Conservation (phyloP, 2,797 vertebrate genomes). For the Sandelia bainsii region DNA sequence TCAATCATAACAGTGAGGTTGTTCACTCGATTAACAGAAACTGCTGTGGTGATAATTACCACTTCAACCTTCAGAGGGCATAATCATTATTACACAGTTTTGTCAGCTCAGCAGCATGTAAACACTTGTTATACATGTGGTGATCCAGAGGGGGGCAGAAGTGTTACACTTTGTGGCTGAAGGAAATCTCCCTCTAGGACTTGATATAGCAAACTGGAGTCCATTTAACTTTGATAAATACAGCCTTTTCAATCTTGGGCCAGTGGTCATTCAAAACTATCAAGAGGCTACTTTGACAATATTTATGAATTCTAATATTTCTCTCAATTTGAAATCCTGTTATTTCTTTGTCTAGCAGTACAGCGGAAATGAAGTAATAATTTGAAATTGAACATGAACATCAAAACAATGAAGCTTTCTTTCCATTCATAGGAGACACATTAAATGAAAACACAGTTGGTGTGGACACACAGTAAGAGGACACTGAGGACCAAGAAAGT, state of each 20-base stretch:
- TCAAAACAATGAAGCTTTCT: slow-evolving; percentile 76
- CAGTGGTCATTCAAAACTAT: slow-evolving; percentile 60
- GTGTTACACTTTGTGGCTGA: slow-evolving; percentile 46
- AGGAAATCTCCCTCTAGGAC: slow-evolving; percentile 42
- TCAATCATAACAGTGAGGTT: slow-evolving; percentile 43
- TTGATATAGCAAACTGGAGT: slow-evolving; percentile 63
- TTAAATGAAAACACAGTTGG: slow-evolving; percentile 83
- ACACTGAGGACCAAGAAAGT: slow-evolving; percentile 70
- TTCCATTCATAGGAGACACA: slow-evolving; percentile 77
- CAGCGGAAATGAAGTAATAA: slow-evolving; percentile 72
- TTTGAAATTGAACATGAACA: slow-evolving; percentile 74
- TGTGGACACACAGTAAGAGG: slow-evolving; percentile 73
- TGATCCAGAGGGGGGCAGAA: slow-evolving; percentile 77
- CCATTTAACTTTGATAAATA: slow-evolving; percentile 79
- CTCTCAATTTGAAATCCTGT: slow-evolving; percentile 67
- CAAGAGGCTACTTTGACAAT: slow-evolving; percentile 67
- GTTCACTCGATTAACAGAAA: slow-evolving; percentile 63
- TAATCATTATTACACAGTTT: slow-evolving; percentile 46
- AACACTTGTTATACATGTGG: slow-evolving; percentile 37
- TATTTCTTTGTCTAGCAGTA: slow-evolving; percentile 67
- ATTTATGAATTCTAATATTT: slow-evolving; percentile 78
- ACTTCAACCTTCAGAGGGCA: slow-evolving; percentile 46
- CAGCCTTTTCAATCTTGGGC: slow-evolving; percentile 69
- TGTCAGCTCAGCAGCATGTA: slow-evolving; percentile 24
- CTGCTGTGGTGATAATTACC: slow-evolving; percentile 50